Evolutionary conservation across 2,888 invertebrate species (phyloP), one percentile per base, ranked within the genome.

Genomic region (Antheraea assamensis): DNA sequence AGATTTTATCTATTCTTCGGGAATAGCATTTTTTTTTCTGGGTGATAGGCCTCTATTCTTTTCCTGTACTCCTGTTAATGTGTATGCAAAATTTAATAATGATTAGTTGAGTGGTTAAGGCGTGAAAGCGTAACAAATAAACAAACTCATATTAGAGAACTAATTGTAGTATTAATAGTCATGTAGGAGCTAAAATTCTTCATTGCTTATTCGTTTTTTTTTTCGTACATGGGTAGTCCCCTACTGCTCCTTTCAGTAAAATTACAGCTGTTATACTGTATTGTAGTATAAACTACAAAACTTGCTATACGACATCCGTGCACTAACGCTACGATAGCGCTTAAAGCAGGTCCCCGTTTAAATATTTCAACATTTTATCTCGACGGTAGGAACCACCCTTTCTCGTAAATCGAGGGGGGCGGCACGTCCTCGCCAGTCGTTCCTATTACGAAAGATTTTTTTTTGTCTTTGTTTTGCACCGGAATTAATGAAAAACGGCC

Each of bases 401-500:
- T 80, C 82, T 83, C 84, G 87, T 84, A 86, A 87, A 90, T 89
- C 90, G 88, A 90, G 87, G 83, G 81, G 75, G 83, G 86, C 83
- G 80, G 80, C 75, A 79, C 79, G 82, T 85, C 86, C 84, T 75
- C 80, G 78, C 79, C 84, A 84, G 83, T 82, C 80, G 82, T 76
- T 85, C 79, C 83, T 81, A 80, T 84, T 85, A 81, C 81, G 61
- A 75, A 71, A 77, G 80, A 85, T 88, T 88, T 81, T 74, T n/a
- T 73, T 81, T 58, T 7, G 24, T 83, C 78, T 79, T 86, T 87
- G 87, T 87, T 88, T 87, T 87, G 85, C 84, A 76, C 84, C 79
- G 80, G 85, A 85, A 88, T 87, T 89, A 89, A 90, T 91, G 87
- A 87, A 89, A 90, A 89, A 86, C 83, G 79, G 78, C 76, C 78